Conservation (phyloP, 2,113 vertebrate genomes). For the Hyla sarda region DNA sequence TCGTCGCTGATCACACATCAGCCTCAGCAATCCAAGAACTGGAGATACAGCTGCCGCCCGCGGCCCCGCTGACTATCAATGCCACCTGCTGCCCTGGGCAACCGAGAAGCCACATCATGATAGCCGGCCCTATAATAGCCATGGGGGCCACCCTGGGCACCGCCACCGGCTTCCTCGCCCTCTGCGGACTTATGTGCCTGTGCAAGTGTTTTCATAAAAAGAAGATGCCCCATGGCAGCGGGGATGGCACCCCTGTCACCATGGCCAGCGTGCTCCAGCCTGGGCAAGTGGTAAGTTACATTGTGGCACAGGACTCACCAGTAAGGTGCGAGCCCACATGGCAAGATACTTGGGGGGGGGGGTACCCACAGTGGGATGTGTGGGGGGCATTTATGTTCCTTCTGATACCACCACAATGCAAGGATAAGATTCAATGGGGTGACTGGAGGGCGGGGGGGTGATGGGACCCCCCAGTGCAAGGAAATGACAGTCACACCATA, state of each 20-base stretch:
- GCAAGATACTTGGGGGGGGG: too few species aligned
- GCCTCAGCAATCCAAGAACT: slow-evolving; percentile 23
- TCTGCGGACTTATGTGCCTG: slow-evolving; percentile 82
- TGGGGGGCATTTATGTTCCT: too few species aligned
- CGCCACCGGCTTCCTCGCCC: slow-evolving; percentile 80
- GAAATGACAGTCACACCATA: too few species aligned
- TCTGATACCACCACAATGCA: too few species aligned
- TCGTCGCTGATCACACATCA: neutral
- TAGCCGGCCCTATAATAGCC: slow-evolving; percentile 77
- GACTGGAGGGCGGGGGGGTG: too few species aligned
- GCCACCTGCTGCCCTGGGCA: slow-evolving; percentile 49
- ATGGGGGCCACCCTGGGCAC: slow-evolving; percentile 85
- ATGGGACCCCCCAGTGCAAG: too few species aligned
- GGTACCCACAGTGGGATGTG: too few species aligned
- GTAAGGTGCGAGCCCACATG: too few species aligned
- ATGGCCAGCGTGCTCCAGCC: slow-evolving; percentile 77
- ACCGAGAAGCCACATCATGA: slow-evolving; percentile 61
- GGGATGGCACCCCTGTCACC: slow-evolving; percentile 68
- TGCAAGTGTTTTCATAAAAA: slow-evolving; percentile 78
- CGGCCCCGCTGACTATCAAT: neutral
- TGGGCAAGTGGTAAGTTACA: slow-evolving; percentile 78
- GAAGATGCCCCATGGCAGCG: slow-evolving; percentile 74
- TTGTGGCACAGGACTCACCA: too few species aligned
- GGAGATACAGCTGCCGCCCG: neutral
- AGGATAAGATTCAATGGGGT: too few species aligned